Conservation (phyloP, 92 coral and sea anemone species). For the Actinernus sp. region DNA sequence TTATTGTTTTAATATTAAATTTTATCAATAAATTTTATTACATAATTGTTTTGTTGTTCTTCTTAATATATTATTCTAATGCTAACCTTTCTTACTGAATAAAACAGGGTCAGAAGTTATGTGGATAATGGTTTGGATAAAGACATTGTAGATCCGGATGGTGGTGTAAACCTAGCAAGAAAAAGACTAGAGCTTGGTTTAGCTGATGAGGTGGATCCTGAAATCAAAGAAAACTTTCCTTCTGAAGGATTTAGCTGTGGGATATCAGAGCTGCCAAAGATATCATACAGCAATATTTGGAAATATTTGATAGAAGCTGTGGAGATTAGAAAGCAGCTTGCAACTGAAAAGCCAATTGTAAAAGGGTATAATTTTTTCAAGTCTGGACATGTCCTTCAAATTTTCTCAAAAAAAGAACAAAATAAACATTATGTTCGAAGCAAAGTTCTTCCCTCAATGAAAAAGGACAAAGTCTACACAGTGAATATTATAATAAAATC, state of each 20-base stretch:
- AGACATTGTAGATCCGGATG: slow-evolving; percentile 50
- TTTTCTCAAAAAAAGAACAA: slow-evolving; percentile 24
- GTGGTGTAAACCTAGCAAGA: slow-evolving; percentile 38
- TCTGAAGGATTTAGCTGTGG: slow-evolving; percentile 27
- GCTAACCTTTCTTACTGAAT: too few relatives aligned
- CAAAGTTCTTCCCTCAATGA: slow-evolving; percentile 31
- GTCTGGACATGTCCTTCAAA: slow-evolving; percentile 54
- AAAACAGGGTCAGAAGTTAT: slow-evolving; percentile 43
- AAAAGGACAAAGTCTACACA: slow-evolving; percentile 16
- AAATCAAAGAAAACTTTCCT: slow-evolving; percentile 48
- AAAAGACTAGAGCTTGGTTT: slow-evolving; percentile 38
- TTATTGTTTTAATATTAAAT: too few relatives aligned
- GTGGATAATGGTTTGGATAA: slow-evolving; percentile 34
- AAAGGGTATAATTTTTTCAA: slow-evolving; percentile 61
- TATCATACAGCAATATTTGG: slow-evolving; percentile 45
- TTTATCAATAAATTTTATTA: too few relatives aligned
- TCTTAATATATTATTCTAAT: too few relatives aligned
- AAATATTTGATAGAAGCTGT: slow-evolving; percentile 49
- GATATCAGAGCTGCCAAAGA: slow-evolving; percentile 18
- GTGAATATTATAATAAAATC: slow-evolving; percentile 18
- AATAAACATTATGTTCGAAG: slow-evolving; percentile 17
- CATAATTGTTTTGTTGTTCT: too few relatives aligned
- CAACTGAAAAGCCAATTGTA: slow-evolving; percentile 55
- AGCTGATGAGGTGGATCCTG: slow-evolving; percentile 43
- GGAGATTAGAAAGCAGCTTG: slow-evolving; percentile 50